phyloP scores from a whole-genome alignment of 2,888 invertebrate genomes.

The Lasioglossum zephyrum region DNA sequence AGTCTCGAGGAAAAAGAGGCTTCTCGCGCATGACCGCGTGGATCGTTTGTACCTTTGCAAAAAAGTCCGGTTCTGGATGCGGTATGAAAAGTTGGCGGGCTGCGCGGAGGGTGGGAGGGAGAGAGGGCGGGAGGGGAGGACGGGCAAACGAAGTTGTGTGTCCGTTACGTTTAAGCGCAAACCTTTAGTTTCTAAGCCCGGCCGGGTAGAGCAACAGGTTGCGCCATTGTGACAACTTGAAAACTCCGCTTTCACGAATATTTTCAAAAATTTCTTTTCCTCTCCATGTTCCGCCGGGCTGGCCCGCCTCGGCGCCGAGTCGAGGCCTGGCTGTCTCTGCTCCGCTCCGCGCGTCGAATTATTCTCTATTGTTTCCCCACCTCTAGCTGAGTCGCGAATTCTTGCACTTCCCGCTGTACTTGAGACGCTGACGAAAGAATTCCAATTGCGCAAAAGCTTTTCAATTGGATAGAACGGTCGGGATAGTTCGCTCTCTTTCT shows the following conservation, averaged over 20 bases:
- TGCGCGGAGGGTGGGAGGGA: neutral
- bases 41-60: conserved; percentile 62
- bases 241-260: conserved; percentile 71
- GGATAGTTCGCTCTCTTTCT: conserved; percentile 25
- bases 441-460: conserved; percentile 64
- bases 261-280: conserved; percentile 69
- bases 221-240: conserved; percentile 74
- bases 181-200: conserved; percentile 74
- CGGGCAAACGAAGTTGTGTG: conserved; percentile 54
- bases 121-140: neutral
- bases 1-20: conserved; percentile 9
- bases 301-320: neutral
- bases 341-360: conserved; percentile 53
- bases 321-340: neutral
- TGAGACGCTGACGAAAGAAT: conserved; percentile 63
- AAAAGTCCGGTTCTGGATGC: conserved; percentile 54
- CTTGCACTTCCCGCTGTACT: conserved; percentile 57
- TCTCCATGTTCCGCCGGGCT: conserved; percentile 16
- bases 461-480: conserved; percentile 57
- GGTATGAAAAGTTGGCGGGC: conserved; percentile 29
- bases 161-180: conserved; percentile 73
- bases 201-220: conserved; percentile 69
- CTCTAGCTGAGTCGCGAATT: conserved; percentile 41
- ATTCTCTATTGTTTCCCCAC: conserved; percentile 61
- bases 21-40: conserved; percentile 43